Conservation (phyloP, 1,140 invertebrate genomes). For the Scaptomyza hsui region DNA sequence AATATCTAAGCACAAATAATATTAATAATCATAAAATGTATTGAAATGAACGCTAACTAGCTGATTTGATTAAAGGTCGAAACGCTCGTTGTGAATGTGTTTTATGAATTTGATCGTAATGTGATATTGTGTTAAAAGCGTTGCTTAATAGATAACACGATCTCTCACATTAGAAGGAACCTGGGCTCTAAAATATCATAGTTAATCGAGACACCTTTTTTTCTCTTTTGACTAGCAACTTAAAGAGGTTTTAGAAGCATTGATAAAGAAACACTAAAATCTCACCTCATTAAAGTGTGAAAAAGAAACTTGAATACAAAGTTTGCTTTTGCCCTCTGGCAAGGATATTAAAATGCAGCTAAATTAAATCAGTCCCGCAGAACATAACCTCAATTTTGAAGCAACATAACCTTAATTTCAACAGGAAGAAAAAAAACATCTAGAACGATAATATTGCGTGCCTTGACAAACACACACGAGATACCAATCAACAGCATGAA, state of each 20-base stretch:
- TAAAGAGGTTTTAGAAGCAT: too few species aligned
- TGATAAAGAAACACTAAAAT: background rate
- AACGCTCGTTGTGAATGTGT: constrained; percentile 28
- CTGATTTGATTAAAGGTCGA: constrained; percentile 75
- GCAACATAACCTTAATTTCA: constrained; percentile 45
- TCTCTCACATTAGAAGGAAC: constrained; percentile 1
- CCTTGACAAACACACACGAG: constrained; percentile 65
- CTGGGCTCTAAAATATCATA: constrained; percentile 18
- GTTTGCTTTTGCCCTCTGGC: constrained; percentile 18
- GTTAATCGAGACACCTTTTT: constrained; percentile 35
- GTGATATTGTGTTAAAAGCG: constrained; percentile 77
- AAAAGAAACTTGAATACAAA: constrained; percentile 5
- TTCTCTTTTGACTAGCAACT: too few species aligned
- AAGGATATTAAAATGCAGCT: constrained; percentile 22
- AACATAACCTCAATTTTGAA: constrained; percentile 52
- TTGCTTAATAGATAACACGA: constrained; percentile 27
- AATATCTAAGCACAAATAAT: constrained; percentile 68
- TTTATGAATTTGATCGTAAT: constrained; percentile 55
- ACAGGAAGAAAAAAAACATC: background rate
- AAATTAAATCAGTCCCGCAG: constrained; percentile 6
- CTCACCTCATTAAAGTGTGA: background rate
- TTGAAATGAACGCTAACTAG: constrained; percentile 78
- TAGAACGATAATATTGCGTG: constrained; percentile 56
- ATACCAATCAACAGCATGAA: constrained; percentile 78
- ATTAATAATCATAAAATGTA: constrained; percentile 82